Conservation (phyloP, 2,797 vertebrate species). For the Periparus ater region DNA sequence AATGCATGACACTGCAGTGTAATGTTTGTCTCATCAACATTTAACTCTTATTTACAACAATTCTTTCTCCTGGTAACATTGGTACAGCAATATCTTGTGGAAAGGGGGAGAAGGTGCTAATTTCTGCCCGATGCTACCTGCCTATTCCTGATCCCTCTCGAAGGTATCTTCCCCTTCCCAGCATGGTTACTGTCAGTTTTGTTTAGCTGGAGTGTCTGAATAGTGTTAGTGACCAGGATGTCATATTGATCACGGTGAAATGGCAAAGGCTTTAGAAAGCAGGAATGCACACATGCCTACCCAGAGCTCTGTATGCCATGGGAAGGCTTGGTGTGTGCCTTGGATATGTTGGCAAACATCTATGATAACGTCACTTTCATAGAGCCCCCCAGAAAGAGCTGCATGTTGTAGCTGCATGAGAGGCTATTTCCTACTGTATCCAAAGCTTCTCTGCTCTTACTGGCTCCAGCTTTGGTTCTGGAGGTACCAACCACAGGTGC, state of each 20-base stretch:
- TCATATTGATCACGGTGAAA: background rate
- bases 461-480: background rate
- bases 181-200: background rate
- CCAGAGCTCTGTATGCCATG: rapidly evolving
- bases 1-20: background rate
- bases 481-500: background rate
- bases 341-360: background rate
- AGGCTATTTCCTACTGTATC: background rate
- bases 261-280: background rate
- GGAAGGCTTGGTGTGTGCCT: background rate
- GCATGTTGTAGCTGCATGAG: background rate
- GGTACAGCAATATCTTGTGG: background rate
- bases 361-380: rapidly evolving
- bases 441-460: background rate
- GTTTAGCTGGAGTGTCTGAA: background rate
- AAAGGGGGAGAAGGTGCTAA: background rate
- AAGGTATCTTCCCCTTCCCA: rapidly evolving
- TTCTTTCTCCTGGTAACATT: background rate
- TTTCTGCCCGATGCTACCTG: background rate
- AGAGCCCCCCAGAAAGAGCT: background rate
- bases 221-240: background rate
- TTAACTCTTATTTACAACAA: background rate
- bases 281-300: background rate
- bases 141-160: background rate
- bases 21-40: background rate